Percentiles rank a stretch among this genome's conserved stretches.
Conservation (phyloP, 2,113 vertebrate genomes). For the Clarias magur region DNA sequence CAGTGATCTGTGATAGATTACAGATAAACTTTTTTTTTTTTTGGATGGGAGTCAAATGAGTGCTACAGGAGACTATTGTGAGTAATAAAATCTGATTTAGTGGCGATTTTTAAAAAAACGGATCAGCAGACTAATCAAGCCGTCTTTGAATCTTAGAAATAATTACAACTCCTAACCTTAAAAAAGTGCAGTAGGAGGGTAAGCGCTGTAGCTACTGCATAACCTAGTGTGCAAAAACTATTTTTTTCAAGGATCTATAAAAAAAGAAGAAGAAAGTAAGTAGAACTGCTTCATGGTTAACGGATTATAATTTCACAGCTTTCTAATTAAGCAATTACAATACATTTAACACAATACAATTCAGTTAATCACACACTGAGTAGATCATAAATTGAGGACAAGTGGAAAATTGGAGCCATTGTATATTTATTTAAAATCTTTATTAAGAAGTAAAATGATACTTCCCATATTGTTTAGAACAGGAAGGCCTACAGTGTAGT, state of each 20-base stretch:
- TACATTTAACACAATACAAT: not conserved
- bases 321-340: not conserved
- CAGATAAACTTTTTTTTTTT: not conserved
- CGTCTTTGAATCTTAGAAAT: not conserved
- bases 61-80: not conserved
- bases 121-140: not conserved
- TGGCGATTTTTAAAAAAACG: not conserved
- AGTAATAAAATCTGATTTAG: not conserved
- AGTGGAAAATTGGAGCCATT: not conserved
- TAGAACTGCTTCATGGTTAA: not conserved
- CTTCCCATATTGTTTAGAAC: not conserved
- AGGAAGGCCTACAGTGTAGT: not conserved
- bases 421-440: not conserved
- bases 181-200: not conserved
- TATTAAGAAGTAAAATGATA: not conserved
- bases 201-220: not conserved
- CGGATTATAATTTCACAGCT: not conserved
- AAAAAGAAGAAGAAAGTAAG: too few relatives aligned
- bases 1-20: not conserved
- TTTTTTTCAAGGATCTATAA: not conserved
- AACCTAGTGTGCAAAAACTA: not conserved
- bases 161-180: not conserved
- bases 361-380: not conserved
- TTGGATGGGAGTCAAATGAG: not conserved
- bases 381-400: not conserved